Base-by-base conservation (phyloP, 2,888 invertebrate genomes). In the Eupeodes luniger region DNA sequence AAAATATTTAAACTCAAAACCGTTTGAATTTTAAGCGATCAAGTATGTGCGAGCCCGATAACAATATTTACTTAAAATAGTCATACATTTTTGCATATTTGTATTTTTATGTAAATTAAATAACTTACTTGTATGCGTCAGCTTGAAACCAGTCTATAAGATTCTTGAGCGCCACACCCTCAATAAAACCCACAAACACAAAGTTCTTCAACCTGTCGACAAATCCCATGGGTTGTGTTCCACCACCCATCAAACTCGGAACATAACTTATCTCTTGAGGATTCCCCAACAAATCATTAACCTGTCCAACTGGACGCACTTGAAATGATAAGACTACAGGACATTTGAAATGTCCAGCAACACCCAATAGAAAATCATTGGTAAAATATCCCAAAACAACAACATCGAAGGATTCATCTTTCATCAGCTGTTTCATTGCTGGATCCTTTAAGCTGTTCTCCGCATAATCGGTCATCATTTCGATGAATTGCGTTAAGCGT, bases 311-410 rank as follows among this genome's bases (percentile, higher is more conserved):
- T 0, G 92, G 90, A 2, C 91, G 90, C 0, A 91, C 89, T 59
- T 91, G 90, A 85, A 91, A 92, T 10, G 91, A 91, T 0, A 92
- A 0, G 5, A 93, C 89, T 0, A 91, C 76, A 1, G 93, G 93
- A 78, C 92, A 91, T 2, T 91, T 90, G 36, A 93, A 91, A 70
- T 93, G 92, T 2, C 91, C 92, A 0, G 91, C 92, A 16, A 93
- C 49, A 16, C 93, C 93, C 74, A 93, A 27, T 40, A 92, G 90
- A n/a, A 88, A 85, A 1, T 90, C 90, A 79, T 89, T 90, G 0
- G 89, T 36, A 57, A 90, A 85, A 79, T 87, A 89, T 49, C 90
- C 91, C 4, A 84, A 59, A 9, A 90, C 66, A 0, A 91, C 82
- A 44, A 91, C 72, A 66, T 90, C 90, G 62, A 90, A 91, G 9